Evolutionary conservation across 2,113 vertebrate species (phyloP), one percentile per base, ranked within the genome.

Genomic region (Aegithalos caudatus): DNA sequence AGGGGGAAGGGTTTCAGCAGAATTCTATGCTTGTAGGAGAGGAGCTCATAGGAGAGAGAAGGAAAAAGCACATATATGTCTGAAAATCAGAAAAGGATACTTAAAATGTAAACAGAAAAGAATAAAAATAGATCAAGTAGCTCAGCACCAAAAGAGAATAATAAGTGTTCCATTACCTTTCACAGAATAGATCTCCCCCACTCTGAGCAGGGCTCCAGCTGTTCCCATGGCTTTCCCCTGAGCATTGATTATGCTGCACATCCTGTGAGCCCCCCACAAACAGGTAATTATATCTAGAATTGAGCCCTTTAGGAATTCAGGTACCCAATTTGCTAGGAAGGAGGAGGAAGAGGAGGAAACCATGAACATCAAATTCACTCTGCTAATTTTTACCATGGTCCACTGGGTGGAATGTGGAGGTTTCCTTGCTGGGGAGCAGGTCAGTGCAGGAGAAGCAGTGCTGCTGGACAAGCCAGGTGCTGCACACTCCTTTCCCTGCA

Each of bases 71-170:
- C 44, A 70, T 66, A 88, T 82, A 95, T 56, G 62, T 86, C 51
- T 93, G 91, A 88, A 92, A 95, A 76, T 88, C 80, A 96, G 80
- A 88, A 93, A 93, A 96, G 56, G 16, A 48, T 51, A 86, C 56
- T 73, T 91, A 97, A 79, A 96, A 97, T 97, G 87, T 96, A 98
- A 98, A 97, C 92, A 95, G 60, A 77, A 95, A 78, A 90, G 86
- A 97, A 95, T 84, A 94, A 97, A 97, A 97, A 97, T 92, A 97
- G 95, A 97, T 96, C 94, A 81, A 73, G 88, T 97, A 97, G 93
- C 96, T 97, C 90, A 92, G 74, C 82, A 95, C 91, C 61, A 74
- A 91, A 97, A 97, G 95, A 95, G 51, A 97, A 89, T 94, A 97
- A 62, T 95, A 86, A 95, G 85, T 92, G 97, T 98, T 97, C 96